Conservation (phyloP, 1,140 invertebrate species). For the Mya arenaria region DNA sequence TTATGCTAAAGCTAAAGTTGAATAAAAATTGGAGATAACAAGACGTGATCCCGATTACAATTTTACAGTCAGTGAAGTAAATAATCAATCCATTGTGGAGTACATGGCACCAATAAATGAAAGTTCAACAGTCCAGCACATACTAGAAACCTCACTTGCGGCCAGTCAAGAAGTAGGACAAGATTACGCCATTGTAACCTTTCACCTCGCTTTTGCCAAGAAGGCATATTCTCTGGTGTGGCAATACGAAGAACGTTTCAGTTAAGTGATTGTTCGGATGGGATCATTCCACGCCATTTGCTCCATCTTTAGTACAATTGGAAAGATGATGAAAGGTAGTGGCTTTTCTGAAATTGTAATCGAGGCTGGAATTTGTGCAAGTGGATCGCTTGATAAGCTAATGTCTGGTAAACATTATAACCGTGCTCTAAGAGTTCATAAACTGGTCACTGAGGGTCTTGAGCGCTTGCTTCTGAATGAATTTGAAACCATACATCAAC, state of each 20-base stretch:
- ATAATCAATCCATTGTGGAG: not conserved
- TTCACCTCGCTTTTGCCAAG: not conserved
- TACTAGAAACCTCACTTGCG: not conserved
- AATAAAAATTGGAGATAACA: not conserved
- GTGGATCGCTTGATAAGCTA: constrained; percentile 56
- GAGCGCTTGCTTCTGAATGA: constrained; percentile 12
- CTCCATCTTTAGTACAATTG: not conserved
- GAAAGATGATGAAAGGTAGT: constrained; percentile 11
- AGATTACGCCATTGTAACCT: not conserved
- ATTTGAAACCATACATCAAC: not conserved
- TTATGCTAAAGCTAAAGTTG: not conserved
- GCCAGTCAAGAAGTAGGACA: not conserved
- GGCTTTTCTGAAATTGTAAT: constrained; percentile 54
- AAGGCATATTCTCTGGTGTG: not conserved
- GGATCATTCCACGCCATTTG: not conserved
- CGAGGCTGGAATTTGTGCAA: constrained; percentile 60
- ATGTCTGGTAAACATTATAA: constrained; percentile 63
- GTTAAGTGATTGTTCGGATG: not conserved
- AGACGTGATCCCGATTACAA: not conserved
- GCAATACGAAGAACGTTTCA: not conserved
- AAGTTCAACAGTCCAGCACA: not conserved
- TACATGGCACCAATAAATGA: not conserved
- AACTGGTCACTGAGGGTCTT: constrained; percentile 59
- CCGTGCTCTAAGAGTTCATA: constrained; percentile 55
- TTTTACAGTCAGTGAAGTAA: no score